Evolutionary conservation across 2,113 vertebrate genomes (phyloP), one percentile per base, ranked within the genome.

Genomic region (Cacatua alba): DNA sequence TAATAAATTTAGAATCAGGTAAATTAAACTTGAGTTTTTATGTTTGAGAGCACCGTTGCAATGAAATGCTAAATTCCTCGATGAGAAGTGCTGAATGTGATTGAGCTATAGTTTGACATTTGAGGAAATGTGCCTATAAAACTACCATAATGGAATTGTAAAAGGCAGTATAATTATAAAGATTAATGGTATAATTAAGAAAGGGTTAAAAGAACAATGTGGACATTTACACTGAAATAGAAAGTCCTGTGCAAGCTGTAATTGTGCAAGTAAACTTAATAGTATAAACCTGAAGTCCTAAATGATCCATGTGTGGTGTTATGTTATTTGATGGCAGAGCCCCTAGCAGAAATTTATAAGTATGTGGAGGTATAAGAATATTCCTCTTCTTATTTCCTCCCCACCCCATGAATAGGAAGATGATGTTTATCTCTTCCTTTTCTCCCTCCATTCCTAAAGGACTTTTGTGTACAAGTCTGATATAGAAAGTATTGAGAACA

Each of bases 221-320:
- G 33, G 14, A 57, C 4, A 10, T 39, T 41, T 48, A 20, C 31
- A 29, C 6, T 41, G 59, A 88, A 68, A n/a, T 71, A 23, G 17
- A n/a, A 43, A 78, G 37, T 48, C 31, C 0, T 55, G 23, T 74
- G 35, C 60, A 81, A 87, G 33, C 29, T 77, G 23, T 48, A 48
- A 55, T 52, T 69, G n/a, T 79, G 68, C 37, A 76, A 31, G 44
- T 70, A 35, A 74, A 65, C 7, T 26, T 83, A 55, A n/a, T 13
- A 7, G 44, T 17, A 5, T 0, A 67, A 67, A 41, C 17, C 12
- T 2, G 0, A 25, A 87, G 39, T 55, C 15, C 1, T 29, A 1
- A 51, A 23, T 72, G 57, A 18, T 26, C 11, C 12, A 3, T 39
- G 11, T 7, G 1, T 24, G 4, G 3, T 46, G 41, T 19, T 74